Percentiles rank a stretch among this genome's conserved stretches.
Evolutionary conservation across 1,140 invertebrate genomes (phyloP).

Genomic region (Drosophila equinoxialis): DNA sequence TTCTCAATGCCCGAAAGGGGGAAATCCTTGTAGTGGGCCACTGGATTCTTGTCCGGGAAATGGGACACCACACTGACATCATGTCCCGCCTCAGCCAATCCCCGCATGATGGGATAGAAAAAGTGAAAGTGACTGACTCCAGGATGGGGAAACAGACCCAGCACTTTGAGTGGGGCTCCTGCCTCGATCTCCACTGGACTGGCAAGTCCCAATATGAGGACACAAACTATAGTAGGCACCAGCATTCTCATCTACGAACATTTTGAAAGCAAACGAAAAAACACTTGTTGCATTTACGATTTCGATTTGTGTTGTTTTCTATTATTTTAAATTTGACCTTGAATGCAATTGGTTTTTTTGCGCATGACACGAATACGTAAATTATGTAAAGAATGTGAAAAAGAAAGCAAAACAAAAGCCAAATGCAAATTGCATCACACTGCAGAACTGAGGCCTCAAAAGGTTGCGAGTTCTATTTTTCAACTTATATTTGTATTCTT

Average conservation of each 20-base stretch:
- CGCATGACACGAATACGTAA: slow-evolving; percentile 60
- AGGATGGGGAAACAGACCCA: slow-evolving; percentile 87
- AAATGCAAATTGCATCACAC: slow-evolving; percentile 53
- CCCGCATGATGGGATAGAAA: slow-evolving; percentile 86
- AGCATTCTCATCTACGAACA: slow-evolving; percentile 25
- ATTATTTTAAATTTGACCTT: slow-evolving; percentile 53
- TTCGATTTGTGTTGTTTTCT: slow-evolving; percentile 11
- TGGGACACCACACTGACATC: slow-evolving; percentile 88
- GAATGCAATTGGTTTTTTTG: slow-evolving; percentile 44
- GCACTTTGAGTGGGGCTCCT: slow-evolving; percentile 84
- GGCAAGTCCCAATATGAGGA: slow-evolving; percentile 25
- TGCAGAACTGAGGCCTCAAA: not conserved
- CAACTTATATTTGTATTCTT: not conserved
- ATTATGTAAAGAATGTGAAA: slow-evolving; percentile 68
- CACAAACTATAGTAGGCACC: slow-evolving; percentile 17
- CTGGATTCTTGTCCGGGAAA: slow-evolving; percentile 84
- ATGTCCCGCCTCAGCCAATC: slow-evolving; percentile 87
- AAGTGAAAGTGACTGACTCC: slow-evolving; percentile 90
- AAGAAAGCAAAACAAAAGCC: slow-evolving; percentile 40
- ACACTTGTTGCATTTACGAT: slow-evolving; percentile 63
- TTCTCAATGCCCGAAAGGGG: slow-evolving; percentile 81
- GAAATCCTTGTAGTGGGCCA: slow-evolving; percentile 86
- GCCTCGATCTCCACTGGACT: slow-evolving; percentile 56
- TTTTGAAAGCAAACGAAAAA: slow-evolving; percentile 17
- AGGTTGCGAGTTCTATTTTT: slow-evolving; percentile 15